Conservation (phyloP, 2,888 invertebrate species). For the Pyrrhosoma nymphula region DNA sequence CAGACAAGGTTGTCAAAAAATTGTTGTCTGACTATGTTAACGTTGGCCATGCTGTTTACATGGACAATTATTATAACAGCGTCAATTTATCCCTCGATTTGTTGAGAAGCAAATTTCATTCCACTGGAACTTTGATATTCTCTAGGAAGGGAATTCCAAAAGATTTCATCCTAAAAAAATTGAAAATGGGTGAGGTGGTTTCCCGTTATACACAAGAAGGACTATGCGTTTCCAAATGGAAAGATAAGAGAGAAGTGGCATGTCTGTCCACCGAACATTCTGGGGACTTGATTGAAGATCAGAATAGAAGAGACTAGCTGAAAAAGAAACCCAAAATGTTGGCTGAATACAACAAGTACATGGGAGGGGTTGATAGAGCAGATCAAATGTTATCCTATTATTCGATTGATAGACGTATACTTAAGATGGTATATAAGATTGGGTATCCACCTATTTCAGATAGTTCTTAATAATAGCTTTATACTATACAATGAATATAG, state of each 20-base stretch:
- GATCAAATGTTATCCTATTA: neutral
- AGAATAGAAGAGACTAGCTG: neutral
- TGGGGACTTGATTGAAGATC: neutral
- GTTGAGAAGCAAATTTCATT: neutral
- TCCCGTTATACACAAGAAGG: neutral
- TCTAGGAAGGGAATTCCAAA: neutral
- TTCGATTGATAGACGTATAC: neutral
- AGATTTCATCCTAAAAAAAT: neutral
- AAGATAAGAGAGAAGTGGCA: neutral
- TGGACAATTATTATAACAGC: neutral
- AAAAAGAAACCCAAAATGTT: neutral
- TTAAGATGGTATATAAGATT: neutral
- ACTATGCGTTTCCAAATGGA: neutral
- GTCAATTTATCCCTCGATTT: neutral
- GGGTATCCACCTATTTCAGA: neutral
- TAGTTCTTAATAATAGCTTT: neutral
- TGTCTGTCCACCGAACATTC: neutral
- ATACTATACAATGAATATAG: neutral
- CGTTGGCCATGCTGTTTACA: neutral
- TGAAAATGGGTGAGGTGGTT: neutral
- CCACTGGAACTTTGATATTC: neutral
- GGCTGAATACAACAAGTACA: neutral
- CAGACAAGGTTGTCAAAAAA: slow-evolving; percentile 69
- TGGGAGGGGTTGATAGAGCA: neutral
- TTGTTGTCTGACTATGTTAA: neutral